A percentile compares a stretch with the other conserved stretches of the same genome.
These are phyloP conservation scores for Xenops minutus DNA, from an alignment of 2,797 vertebrate genomes.

Conservation along the genomic window DNA sequence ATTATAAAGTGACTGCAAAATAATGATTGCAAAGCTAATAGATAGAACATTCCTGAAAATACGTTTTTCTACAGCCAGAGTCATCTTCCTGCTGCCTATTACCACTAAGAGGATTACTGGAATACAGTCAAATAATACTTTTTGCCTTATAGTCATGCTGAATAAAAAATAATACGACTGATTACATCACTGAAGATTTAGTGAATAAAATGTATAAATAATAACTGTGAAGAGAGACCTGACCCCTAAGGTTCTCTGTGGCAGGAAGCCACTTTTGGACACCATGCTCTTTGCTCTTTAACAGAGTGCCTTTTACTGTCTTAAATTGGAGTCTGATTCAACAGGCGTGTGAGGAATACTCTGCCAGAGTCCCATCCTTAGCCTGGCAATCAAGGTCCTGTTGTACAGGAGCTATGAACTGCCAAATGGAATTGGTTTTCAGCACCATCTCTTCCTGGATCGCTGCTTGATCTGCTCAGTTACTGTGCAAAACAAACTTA, in stretches of 20 bases:
- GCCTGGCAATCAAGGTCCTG: background rate
- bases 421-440: background rate
- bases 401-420: background rate
- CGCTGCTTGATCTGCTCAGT: background rate
- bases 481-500: background rate
- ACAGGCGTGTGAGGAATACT: background rate
- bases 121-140: background rate
- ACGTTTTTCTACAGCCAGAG: background rate
- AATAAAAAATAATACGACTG: background rate
- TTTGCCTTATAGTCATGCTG: background rate
- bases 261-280: background rate
- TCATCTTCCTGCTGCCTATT: background rate
- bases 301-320: background rate
- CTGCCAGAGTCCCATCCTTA: background rate
- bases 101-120: constrained; percentile 1
- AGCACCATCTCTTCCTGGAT: background rate
- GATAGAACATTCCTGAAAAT: constrained; percentile 19
- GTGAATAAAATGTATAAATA: background rate
- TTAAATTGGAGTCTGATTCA: background rate
- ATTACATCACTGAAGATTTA: background rate
- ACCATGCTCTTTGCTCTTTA: background rate
- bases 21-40: constrained; percentile 8
- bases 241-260: accelerated
- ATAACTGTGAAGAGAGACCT: background rate
- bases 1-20: background rate